Evolutionary conservation across 1,140 invertebrate genomes (phyloP).

Genomic region (Gryllus bimaculatus): DNA sequence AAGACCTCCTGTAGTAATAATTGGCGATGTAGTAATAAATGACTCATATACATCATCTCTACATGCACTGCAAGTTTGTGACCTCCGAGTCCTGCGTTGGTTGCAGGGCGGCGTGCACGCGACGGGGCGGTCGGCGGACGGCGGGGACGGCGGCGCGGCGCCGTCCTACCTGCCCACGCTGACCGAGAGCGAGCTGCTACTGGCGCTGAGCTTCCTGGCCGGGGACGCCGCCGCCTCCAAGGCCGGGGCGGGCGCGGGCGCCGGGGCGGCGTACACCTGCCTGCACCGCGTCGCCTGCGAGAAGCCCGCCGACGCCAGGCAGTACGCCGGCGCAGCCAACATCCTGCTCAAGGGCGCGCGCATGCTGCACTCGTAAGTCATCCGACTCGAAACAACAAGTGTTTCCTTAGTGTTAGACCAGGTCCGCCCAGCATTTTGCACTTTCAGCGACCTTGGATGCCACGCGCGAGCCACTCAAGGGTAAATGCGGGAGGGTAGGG

Average conservation of each 20-base stretch:
- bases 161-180: conserved; percentile 26
- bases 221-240: conserved; percentile 42
- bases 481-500: too few species aligned
- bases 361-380: conserved; percentile 52
- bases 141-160: conserved; percentile 13
- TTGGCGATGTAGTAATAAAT: too few species aligned
- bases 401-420: too few species aligned
- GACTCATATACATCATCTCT: too few species aligned
- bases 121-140: background rate
- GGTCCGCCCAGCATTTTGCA: too few species aligned
- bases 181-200: conserved; percentile 53
- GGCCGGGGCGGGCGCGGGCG: too few species aligned
- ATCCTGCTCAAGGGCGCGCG: conserved; percentile 59
- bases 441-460: too few species aligned
- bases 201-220: conserved; percentile 59
- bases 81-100: too few species aligned
- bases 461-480: too few species aligned
- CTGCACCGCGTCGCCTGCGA: conserved; percentile 65
- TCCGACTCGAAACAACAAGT: background rate
- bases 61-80: too few species aligned
- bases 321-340: conserved; percentile 64
- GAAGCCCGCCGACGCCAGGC: conserved; percentile 55
- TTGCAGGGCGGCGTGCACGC: background rate
- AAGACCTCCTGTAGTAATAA: too few species aligned
- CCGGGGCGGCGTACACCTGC: conserved; percentile 47